phyloP scores from a whole-genome alignment of 1,140 invertebrate species.

The Trichoplusia ni region DNA sequence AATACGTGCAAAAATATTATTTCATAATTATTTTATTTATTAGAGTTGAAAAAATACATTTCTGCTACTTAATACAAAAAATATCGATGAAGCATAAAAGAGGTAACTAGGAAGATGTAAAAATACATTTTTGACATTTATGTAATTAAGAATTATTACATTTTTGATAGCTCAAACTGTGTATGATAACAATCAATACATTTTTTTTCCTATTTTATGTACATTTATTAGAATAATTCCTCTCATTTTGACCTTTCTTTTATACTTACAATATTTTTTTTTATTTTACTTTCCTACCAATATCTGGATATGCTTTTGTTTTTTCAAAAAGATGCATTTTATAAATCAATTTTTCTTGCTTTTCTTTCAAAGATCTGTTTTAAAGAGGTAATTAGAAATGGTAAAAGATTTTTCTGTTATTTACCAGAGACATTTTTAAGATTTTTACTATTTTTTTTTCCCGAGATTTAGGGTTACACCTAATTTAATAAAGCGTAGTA shows the following conservation, averaged over 20 bases:
- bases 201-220: slow-evolving; percentile 58
- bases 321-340: slow-evolving; percentile 9
- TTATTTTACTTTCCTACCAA: slow-evolving; percentile 53
- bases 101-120: slow-evolving; percentile 59
- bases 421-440: too few relatives aligned
- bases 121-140: slow-evolving; percentile 13
- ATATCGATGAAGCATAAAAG: slow-evolving; percentile 45
- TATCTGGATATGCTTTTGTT: slow-evolving; percentile 63
- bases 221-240: slow-evolving; percentile 75
- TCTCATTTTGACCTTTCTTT: slow-evolving; percentile 78
- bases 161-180: slow-evolving; percentile 43
- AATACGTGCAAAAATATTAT: not conserved
- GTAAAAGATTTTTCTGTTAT: too few relatives aligned
- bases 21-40: not conserved
- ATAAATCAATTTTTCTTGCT: too few relatives aligned
- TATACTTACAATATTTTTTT: slow-evolving; percentile 69
- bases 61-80: slow-evolving; percentile 28
- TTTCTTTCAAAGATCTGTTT: not conserved
- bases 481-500: slow-evolving; percentile 31
- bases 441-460: not conserved
- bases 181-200: slow-evolving; percentile 48
- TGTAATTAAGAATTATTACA: slow-evolving; percentile 41
- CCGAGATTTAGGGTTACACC: not conserved
- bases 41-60: slow-evolving; percentile 14
- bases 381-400: too few relatives aligned